Evolutionary conservation across 64 coral and sea anemone species (phyloP).

Genomic region (Cladopsammia gracilis): DNA sequence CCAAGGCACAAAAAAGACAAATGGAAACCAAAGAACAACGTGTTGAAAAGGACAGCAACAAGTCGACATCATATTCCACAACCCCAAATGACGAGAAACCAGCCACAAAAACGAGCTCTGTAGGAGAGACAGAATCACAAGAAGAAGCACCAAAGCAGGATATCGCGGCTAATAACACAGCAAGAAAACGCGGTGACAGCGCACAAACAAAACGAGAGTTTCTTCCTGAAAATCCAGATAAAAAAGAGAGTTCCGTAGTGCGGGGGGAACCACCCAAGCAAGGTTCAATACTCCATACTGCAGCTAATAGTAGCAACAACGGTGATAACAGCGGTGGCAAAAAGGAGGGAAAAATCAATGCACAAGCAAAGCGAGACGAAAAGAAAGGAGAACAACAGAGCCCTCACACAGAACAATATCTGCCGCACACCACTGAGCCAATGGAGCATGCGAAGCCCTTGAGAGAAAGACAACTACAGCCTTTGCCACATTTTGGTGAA

Average conservation of each 20-base stretch:
- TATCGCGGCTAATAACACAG: too few species aligned
- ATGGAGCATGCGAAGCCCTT: background rate
- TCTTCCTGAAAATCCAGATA: background rate
- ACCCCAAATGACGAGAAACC: too few species aligned
- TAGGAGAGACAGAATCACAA: too few species aligned
- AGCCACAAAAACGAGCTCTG: too few species aligned
- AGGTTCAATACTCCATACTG: background rate
- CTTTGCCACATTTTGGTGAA: constrained; percentile 27
- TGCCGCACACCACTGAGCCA: background rate
- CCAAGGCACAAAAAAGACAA: constrained; percentile 34
- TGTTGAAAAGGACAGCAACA: background rate
- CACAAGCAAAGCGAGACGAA: background rate
- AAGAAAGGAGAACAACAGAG: too few species aligned
- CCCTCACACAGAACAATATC: background rate
- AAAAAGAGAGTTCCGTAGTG: background rate
- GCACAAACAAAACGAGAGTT: background rate
- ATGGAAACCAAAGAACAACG: background rate
- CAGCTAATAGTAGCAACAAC: background rate
- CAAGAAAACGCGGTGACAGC: too few species aligned
- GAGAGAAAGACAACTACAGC: constrained; percentile 16
- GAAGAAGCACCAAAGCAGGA: too few species aligned
- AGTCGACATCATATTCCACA: background rate
- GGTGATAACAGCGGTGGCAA: too few species aligned
- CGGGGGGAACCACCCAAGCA: background rate
- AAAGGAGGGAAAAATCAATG: background rate